Conservation (phyloP, 2,113 vertebrate genomes). For the Thamnophis sirtalis region DNA sequence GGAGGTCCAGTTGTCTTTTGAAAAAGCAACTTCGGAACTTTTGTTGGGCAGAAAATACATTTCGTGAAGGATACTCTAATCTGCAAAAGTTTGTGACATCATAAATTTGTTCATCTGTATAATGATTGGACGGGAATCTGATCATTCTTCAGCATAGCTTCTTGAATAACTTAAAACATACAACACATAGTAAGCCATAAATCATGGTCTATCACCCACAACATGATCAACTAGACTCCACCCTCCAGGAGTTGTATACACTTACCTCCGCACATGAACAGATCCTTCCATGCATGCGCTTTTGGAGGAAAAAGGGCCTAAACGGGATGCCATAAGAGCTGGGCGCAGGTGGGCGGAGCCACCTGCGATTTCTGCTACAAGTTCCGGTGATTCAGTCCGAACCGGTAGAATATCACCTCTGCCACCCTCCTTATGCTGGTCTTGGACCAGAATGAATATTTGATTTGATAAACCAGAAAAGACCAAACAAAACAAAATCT, state of each 20-base stretch:
- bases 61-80: neutral
- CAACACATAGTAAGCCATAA: neutral
- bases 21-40: neutral
- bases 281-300: no score
- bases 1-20: neutral
- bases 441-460: neutral
- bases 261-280: no score
- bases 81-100: neutral
- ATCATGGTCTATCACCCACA: neutral
- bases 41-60: neutral
- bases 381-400: no score
- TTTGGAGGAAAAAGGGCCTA: no score
- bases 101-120: neutral
- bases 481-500: neutral
- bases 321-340: no score
- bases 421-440: neutral
- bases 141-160: neutral
- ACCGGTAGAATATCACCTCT: no score
- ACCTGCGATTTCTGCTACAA: no score
- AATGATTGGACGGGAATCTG: neutral
- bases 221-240: neutral
- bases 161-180: neutral
- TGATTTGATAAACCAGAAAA: neutral
- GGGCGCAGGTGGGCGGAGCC: no score
- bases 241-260: neutral